Conservation (phyloP, 2,113 vertebrate species). For the Trichomycterus rosablanca region DNA sequence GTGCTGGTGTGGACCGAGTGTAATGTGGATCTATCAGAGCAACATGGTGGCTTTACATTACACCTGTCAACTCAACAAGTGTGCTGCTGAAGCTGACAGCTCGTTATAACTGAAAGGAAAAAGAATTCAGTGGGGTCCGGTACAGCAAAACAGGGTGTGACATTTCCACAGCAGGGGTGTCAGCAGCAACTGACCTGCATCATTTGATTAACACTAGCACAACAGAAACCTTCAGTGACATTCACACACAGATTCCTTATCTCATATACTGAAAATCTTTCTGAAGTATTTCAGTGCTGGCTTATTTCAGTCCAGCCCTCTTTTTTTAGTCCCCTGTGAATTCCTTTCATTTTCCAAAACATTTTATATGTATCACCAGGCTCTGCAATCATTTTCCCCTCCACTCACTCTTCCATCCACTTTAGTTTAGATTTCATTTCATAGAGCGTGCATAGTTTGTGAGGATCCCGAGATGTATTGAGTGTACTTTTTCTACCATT, state of each 20-base stretch:
- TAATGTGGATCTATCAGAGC: too few species aligned
- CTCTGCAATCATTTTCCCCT: neutral
- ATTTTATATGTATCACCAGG: neutral
- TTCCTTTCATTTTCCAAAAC: neutral
- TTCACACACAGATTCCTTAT: neutral
- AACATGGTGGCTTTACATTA: too few species aligned
- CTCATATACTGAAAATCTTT: slow-evolving; percentile 2
- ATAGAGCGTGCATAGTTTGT: neutral
- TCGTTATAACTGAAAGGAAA: slow-evolving; percentile 17
- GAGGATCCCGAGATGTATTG: too few species aligned
- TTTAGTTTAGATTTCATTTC: slow-evolving; percentile 3
- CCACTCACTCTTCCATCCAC: neutral
- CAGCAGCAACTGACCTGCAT: neutral
- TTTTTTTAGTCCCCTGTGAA: neutral
- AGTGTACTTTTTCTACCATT: too few species aligned
- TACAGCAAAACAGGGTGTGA: slow-evolving; percentile 21
- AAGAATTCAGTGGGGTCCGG: slow-evolving; percentile 4
- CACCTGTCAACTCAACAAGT: slow-evolving; percentile 37
- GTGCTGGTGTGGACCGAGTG: too few species aligned
- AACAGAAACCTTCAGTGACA: neutral
- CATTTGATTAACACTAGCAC: slow-evolving; percentile 15
- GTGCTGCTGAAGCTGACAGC: slow-evolving; percentile 22
- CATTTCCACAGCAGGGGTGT: slow-evolving; percentile 32
- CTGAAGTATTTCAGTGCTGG: neutral
- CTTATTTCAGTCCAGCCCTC: neutral